phyloP scores from a whole-genome alignment of 2,797 vertebrate species.

The Parotocinclus haroldoi region DNA sequence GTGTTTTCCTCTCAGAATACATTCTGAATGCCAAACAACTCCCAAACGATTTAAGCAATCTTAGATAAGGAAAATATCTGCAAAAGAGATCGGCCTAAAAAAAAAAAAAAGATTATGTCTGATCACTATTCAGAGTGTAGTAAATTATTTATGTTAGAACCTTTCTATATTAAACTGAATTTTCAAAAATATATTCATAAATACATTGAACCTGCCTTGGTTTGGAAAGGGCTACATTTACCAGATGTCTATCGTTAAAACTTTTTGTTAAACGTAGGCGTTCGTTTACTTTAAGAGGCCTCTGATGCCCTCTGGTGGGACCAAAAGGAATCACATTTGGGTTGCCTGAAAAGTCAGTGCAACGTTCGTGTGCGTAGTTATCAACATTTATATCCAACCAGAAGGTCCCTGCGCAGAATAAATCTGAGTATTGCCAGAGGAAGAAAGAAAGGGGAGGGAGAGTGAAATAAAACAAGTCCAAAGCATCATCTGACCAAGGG shows the following conservation, averaged over 20 bases:
- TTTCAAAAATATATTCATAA: slow-evolving; percentile 24
- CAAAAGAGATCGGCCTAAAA: too few relatives aligned
- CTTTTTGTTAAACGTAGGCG: not conserved
- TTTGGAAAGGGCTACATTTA: too few relatives aligned
- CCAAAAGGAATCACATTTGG: slow-evolving; percentile 30
- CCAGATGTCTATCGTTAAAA: not conserved
- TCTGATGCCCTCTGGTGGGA: slow-evolving; percentile 44
- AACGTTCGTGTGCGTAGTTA: slow-evolving; percentile 11
- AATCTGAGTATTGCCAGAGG: not conserved
- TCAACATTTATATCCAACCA: slow-evolving; percentile 2
- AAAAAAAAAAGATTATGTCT: too few relatives aligned
- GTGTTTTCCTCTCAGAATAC: not conserved
- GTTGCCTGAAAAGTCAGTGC: slow-evolving; percentile 24
- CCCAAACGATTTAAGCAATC: too few relatives aligned
- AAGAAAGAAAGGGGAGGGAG: too few relatives aligned
- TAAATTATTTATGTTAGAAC: slow-evolving; percentile 17
- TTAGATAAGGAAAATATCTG: too few relatives aligned
- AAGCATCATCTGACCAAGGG: not conserved
- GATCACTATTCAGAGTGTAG: slow-evolving; percentile 21
- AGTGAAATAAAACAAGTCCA: not conserved
- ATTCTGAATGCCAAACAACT: too few relatives aligned
- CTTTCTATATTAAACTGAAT: slow-evolving; percentile 10
- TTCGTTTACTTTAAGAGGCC: slow-evolving; percentile 23
- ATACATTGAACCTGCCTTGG: not conserved
- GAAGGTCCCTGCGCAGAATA: not conserved